A percentile compares a stretch with the other conserved stretches of the same genome.
Conservation (phyloP, 2,113 vertebrate species). For the Mirounga angustirostris region DNA sequence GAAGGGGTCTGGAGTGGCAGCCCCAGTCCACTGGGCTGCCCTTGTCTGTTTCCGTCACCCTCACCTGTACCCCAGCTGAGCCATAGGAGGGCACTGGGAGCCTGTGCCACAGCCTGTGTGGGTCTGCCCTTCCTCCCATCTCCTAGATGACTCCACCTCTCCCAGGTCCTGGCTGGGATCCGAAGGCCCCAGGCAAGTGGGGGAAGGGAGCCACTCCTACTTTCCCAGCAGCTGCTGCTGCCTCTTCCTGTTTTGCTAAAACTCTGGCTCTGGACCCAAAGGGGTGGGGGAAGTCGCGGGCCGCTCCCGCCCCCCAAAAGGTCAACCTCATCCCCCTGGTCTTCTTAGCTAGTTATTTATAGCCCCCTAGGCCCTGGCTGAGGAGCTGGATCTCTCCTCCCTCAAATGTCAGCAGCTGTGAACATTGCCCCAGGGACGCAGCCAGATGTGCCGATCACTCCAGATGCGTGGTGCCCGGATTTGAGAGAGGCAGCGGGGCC, state of each 20-base stretch:
- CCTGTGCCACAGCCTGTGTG: background rate
- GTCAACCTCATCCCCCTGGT: constrained; percentile 64
- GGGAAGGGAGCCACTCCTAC: constrained; percentile 79
- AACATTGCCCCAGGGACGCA: constrained; percentile 68
- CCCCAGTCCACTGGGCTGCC: background rate
- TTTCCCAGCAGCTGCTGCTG: constrained; percentile 82
- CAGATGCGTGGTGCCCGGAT: constrained; percentile 70
- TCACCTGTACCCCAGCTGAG: background rate
- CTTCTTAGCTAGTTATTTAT: constrained; percentile 80
- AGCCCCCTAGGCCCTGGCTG: constrained; percentile 64
- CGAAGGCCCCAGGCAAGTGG: constrained; percentile 74
- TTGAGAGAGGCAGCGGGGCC: background rate
- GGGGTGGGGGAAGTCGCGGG: constrained; percentile 60
- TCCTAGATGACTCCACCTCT: constrained; percentile 73
- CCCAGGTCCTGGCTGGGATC: constrained; percentile 79
- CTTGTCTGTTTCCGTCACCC: background rate
- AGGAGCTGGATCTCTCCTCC: constrained; percentile 60
- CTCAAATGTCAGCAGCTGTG: constrained; percentile 79
- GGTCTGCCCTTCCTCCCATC: constrained; percentile 13
- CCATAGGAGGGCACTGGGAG: background rate
- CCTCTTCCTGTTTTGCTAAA: constrained; percentile 86
- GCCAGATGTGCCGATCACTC: constrained; percentile 74
- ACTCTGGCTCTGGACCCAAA: constrained; percentile 75
- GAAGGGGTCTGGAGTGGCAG: no score
- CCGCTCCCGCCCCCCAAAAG: constrained; percentile 61